phyloP scores from a whole-genome alignment of 2,888 invertebrate species.

The Drosophila nr. perissopoda region DNA sequence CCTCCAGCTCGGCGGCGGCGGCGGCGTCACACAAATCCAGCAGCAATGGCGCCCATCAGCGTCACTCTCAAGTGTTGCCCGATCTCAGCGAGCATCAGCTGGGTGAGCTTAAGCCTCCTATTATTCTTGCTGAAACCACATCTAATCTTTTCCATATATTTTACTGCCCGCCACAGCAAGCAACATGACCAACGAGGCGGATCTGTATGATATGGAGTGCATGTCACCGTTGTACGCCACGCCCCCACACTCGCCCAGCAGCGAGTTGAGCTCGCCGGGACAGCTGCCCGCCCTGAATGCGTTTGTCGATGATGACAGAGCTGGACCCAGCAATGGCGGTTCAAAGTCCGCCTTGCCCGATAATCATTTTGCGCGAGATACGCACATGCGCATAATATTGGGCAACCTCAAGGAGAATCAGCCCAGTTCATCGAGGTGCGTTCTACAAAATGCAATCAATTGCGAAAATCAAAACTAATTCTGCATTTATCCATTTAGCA shows the following conservation, averaged over 20 bases:
- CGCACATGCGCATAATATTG: conserved; percentile 95
- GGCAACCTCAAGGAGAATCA: conserved; percentile 86
- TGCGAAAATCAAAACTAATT: background rate
- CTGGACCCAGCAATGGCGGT: conserved; percentile 68
- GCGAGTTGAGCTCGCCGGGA: conserved; percentile 87
- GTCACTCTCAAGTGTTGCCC: conserved; percentile 84
- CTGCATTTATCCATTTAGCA: conserved; percentile 72
- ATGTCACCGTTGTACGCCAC: conserved; percentile 91
- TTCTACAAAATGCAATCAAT: background rate
- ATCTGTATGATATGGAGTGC: conserved; percentile 85
- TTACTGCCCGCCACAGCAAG: conserved; percentile 37
- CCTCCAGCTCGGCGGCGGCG: conserved; percentile 55
- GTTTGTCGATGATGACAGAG: conserved; percentile 84
- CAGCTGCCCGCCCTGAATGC: conserved; percentile 84
- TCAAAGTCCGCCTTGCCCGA: conserved; percentile 86
- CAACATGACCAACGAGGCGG: conserved; percentile 84
- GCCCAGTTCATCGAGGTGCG: conserved; percentile 83
- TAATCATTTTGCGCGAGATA: conserved; percentile 94
- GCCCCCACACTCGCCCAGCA: conserved; percentile 91
- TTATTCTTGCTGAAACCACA: background rate
- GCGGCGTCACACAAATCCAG: conserved; percentile 60
- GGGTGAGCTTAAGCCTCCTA: conserved; percentile 62
- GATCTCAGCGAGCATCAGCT: conserved; percentile 85
- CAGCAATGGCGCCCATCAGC: conserved; percentile 75
- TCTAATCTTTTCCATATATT: background rate